Evolutionary conservation across 2,113 vertebrate genomes (phyloP), one percentile per base, ranked within the genome.

Genomic region (Syngnathus scovelli): DNA sequence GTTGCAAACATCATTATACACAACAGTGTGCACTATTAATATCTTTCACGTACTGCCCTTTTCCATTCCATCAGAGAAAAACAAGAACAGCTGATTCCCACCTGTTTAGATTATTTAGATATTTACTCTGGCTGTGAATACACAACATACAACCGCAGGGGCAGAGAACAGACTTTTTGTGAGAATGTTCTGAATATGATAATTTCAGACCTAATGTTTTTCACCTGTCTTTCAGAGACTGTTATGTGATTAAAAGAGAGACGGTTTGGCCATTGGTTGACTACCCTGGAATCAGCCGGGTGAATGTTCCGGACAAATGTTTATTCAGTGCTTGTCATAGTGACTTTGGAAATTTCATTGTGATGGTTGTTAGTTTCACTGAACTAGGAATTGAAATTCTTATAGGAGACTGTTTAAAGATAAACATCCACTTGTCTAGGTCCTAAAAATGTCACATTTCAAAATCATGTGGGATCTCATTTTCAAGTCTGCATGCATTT

Each of bases 231-330:
- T 48, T 67, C 9, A 55, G n/a, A 55, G 52, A 55, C n/a, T 27
- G 23, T 67, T 11, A 13, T 56, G 27, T 66, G 66, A 62, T 52
- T 61, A 61, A 68, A 37, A 55, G 38, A 61, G 61, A 3, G 6
- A 61, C 58, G 9, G 27, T 58, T 62, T 68, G 58, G 62, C 72
- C 65, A 62, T 62, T 68, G 49, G 63, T 52, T 66, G 7, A 1
- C 67, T 74, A 68, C 63, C 67, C 23, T 81, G 68, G 69, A 72
- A 76, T 68, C 77, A 84, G 73, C 78, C 80, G 76, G 27, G 56
- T 64, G 71, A 38, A 63, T 43, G 41, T 8, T 16, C 13, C 2
- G 4, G 46, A 55, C 67, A 75, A 76, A 78, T 78, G 64, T 74
- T 71, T 78, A 66, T 54, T 39, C 38, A 65, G 68, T 36, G 65